Evolutionary conservation across 2,888 invertebrate species (phyloP), one percentile per base, ranked within the genome.

Genomic region (Chloromyia formosa): DNA sequence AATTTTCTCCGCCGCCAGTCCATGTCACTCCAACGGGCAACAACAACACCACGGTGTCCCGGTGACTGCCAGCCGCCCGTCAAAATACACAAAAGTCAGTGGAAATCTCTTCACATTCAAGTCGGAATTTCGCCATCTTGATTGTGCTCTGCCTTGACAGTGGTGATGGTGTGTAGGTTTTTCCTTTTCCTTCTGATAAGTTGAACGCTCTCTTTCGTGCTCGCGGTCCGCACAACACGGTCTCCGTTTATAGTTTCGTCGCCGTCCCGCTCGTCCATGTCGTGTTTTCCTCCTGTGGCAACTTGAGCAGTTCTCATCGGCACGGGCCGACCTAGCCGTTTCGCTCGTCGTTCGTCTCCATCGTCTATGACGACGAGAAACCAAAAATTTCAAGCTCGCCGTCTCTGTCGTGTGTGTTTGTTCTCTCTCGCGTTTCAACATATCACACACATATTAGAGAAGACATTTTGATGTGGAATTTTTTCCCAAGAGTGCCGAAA

Each of bases 51-150:
- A n/a, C n/a, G n/a, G 49, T 49, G 12, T 16, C 56, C 56, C n/a
- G n/a, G 66, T 49, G 66, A 12, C 66, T 14, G 27, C 12, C 66
- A 66, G 66, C 66, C 35, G 14, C 35, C 66, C 42, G 66, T 66
- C 66, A 66, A 66, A 72, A 66, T 69, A 61, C 76, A 76, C 76
- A 75, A 76, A 75, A 76, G 76, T 75, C 68, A 68, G 73, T 73
- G 68, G 68, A 76, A 72, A 54, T 76, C 74, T 56, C 69, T 73
- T 75, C 42, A 54, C 58, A 69, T 73, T 69, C 75, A 66, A 61
- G 45, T 73, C 49, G 40, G 68, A 76, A 76, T 73, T 76, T 77
- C 77, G 77, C 77, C 77, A 77, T 77, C 75, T 77, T 77, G 77
- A 74, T 74, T 76, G 75, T 75, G 73, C 72, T 66, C 45, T 45